phyloP scores from a whole-genome alignment of 2,797 vertebrate genomes.

The Darevskia nairensis region DNA sequence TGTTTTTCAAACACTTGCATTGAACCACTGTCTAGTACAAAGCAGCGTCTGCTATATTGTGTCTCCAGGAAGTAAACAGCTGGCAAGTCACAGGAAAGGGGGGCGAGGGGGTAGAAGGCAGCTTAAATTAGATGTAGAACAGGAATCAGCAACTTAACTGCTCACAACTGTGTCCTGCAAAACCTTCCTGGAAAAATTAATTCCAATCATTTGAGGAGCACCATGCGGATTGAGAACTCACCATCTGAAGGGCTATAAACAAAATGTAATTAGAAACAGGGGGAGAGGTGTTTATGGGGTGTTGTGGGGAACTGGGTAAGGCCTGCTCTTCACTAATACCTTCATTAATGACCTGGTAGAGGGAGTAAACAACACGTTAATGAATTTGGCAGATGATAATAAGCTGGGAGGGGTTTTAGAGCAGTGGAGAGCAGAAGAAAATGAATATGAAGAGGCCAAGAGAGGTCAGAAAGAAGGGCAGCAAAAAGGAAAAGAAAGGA shows the following conservation, averaged over 20 bases:
- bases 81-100: neutral
- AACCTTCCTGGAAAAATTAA: constrained; percentile 58
- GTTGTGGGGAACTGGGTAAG: constrained; percentile 69
- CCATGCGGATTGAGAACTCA: constrained; percentile 57
- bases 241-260: constrained; percentile 70
- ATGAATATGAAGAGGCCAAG: constrained; percentile 60
- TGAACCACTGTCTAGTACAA: neutral
- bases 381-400: constrained; percentile 74
- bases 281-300: constrained; percentile 69
- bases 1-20: neutral
- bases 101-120: neutral
- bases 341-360: constrained; percentile 74
- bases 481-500: constrained; percentile 53
- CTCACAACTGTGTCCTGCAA: accelerated
- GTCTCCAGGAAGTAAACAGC: neutral
- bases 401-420: constrained; percentile 64
- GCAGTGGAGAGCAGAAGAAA: constrained; percentile 60
- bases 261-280: constrained; percentile 75
- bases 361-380: constrained; percentile 72
- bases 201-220: constrained; percentile 66
- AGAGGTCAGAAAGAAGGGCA: constrained; percentile 54
- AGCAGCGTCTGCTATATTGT: neutral
- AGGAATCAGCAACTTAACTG: neutral
- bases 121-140: neutral
- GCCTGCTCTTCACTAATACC: constrained; percentile 71